Percentiles rank a stretch among this genome's conserved stretches.
Evolutionary conservation across 2,888 invertebrate genomes (phyloP).

Genomic region (Morpho achilles): DNA sequence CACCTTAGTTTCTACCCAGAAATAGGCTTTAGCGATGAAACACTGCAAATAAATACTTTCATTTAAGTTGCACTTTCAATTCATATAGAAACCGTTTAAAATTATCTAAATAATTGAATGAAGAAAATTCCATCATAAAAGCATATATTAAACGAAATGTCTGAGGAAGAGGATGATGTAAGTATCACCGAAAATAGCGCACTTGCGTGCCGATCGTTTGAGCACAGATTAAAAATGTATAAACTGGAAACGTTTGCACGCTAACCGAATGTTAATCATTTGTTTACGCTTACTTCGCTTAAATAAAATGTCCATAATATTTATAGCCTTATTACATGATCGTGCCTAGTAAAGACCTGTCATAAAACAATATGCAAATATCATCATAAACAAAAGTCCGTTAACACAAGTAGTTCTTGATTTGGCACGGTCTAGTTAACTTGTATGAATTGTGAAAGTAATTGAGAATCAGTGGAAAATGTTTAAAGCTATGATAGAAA

Average conservation of each 20-base stretch:
- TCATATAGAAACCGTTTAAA: neutral
- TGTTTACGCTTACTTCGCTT: slow-evolving; percentile 67
- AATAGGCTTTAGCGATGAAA: slow-evolving; percentile 24
- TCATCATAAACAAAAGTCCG: slow-evolving; percentile 55
- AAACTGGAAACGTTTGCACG: slow-evolving; percentile 52
- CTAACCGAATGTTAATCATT: slow-evolving; percentile 57
- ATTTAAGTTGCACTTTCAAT: slow-evolving; percentile 10
- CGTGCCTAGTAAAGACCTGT: slow-evolving; percentile 63
- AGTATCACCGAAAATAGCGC: slow-evolving; percentile 42
- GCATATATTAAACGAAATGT: slow-evolving; percentile 9
- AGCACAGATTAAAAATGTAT: slow-evolving; percentile 42
- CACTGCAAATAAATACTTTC: slow-evolving; percentile 25
- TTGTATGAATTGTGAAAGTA: slow-evolving; percentile 32
- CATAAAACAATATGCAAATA: slow-evolving; percentile 66
- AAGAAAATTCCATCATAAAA: too few relatives aligned
- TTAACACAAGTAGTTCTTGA: slow-evolving; percentile 57
- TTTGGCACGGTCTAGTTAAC: slow-evolving; percentile 58
- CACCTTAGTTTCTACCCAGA: slow-evolving; percentile 29
- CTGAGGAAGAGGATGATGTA: slow-evolving; percentile 43
- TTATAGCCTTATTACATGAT: slow-evolving; percentile 71
- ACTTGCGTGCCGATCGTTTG: slow-evolving; percentile 31
- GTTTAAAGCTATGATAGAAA: slow-evolving; percentile 68
- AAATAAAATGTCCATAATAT: slow-evolving; percentile 61
- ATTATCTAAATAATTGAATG: neutral
- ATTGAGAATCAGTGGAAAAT: slow-evolving; percentile 39